Evolutionary conservation across 2,888 invertebrate species (phyloP).

Genomic region (Endotricha flammealis): DNA sequence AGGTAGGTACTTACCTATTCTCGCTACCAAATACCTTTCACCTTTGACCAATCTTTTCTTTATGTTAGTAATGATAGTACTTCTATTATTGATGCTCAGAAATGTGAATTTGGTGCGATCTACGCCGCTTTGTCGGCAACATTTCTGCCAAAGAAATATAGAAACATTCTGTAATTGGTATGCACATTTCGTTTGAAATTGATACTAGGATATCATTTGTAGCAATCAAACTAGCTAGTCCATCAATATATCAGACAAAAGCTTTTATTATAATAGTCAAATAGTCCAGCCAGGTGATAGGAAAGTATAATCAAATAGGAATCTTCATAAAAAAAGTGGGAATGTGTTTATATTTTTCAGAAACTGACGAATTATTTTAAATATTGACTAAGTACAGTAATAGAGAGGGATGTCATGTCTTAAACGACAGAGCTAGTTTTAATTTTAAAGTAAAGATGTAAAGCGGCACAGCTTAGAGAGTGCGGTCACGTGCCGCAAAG

Average conservation of each 20-base stretch:
- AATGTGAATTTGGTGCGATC: slow-evolving; percentile 6
- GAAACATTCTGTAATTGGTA: background rate
- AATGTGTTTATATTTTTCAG: too few relatives aligned
- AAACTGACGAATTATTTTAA: too few relatives aligned
- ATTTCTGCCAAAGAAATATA: slow-evolving; percentile 2
- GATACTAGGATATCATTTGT: too few relatives aligned
- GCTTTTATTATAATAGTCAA: too few relatives aligned
- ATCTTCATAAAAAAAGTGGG: too few relatives aligned
- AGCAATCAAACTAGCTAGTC: too few relatives aligned
- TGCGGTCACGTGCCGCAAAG: slow-evolving; percentile 15
- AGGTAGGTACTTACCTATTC: slow-evolving; percentile 22
- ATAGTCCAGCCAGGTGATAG: too few relatives aligned
- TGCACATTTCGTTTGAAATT: background rate
- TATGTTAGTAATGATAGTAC: slow-evolving; percentile 22
- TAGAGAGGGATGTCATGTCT: too few relatives aligned
- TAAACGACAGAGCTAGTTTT: slow-evolving; percentile 6
- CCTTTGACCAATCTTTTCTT: slow-evolving; percentile 49
- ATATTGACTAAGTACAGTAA: too few relatives aligned
- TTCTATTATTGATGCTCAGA: slow-evolving; percentile 16
- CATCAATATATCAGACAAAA: too few relatives aligned
- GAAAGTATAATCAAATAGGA: too few relatives aligned
- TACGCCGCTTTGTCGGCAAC: slow-evolving; percentile 2
- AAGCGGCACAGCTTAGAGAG: slow-evolving; percentile 10
- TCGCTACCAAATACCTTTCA: slow-evolving; percentile 44
- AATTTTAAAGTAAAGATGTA: slow-evolving; percentile 12